Conservation (phyloP, 2,888 invertebrate species). For the Agonopterix arenella region DNA sequence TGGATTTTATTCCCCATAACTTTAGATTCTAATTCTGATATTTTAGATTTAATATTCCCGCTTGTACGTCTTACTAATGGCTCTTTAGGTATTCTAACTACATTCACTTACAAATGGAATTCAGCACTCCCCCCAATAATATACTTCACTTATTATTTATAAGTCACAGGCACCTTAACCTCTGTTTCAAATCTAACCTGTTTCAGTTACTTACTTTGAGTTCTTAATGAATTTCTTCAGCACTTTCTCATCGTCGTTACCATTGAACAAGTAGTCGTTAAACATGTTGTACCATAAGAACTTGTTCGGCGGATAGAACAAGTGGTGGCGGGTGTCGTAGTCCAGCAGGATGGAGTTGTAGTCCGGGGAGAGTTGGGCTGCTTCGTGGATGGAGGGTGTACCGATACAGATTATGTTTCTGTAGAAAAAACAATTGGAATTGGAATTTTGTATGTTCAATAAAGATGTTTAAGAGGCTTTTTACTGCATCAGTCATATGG, state of each 20-base stretch:
- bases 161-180: too few relatives aligned
- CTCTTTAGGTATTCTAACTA: too few relatives aligned
- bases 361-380: constrained; percentile 57
- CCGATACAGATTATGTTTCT: constrained; percentile 91
- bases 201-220: constrained; percentile 47
- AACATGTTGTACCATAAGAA: constrained; percentile 94
- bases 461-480: not conserved
- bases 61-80: too few relatives aligned
- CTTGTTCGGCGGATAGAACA: constrained; percentile 79
- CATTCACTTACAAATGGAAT: too few relatives aligned
- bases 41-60: too few relatives aligned
- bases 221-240: constrained; percentile 80
- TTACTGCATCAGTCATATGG: not conserved
- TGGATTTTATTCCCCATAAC: too few relatives aligned
- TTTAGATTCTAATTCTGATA: too few relatives aligned
- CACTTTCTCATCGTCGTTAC: constrained; percentile 68
- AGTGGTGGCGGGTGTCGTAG: constrained; percentile 84
- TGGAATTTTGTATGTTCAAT: not conserved
- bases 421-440: constrained; percentile 22
- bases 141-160: too few relatives aligned
- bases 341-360: constrained; percentile 84
- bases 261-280: constrained; percentile 90
- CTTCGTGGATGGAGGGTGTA: constrained; percentile 88
- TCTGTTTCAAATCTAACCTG: not conserved
- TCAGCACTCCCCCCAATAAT: too few relatives aligned